Percentiles rank a stretch among this genome's conserved stretches.
These are phyloP conservation scores for Pterophyllum scalare DNA, from an alignment of 2,113 vertebrate genomes.

Conservation along the genomic window DNA sequence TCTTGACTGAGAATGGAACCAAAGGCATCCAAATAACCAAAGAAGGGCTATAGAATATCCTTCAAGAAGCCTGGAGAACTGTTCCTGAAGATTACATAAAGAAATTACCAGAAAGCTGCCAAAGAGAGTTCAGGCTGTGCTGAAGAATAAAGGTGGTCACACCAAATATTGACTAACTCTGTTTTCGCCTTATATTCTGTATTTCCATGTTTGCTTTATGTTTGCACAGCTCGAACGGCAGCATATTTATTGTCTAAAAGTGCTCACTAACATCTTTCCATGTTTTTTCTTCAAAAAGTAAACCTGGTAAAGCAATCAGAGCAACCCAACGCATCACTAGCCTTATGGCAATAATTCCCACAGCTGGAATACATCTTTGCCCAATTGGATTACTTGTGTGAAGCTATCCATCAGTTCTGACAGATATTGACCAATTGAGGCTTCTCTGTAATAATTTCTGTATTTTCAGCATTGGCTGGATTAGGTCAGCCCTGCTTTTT, in stretches of 20 bases:
- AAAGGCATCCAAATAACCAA: too few relatives aligned
- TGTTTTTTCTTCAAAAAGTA: background rate
- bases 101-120: too few relatives aligned
- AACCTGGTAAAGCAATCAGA: background rate
- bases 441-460: constrained; percentile 24
- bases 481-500: background rate
- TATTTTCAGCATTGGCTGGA: constrained; percentile 44
- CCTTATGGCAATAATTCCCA: constrained; percentile 23
- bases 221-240: background rate
- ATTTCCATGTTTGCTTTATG: too few relatives aligned
- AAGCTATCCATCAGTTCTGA: constrained; percentile 28
- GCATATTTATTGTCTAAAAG: background rate
- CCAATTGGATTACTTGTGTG: background rate
- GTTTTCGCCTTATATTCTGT: too few relatives aligned
- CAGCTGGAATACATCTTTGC: constrained; percentile 17
- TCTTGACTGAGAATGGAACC: too few relatives aligned
- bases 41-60: too few relatives aligned
- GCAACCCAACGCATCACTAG: background rate
- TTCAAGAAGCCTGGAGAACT: too few relatives aligned
- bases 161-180: too few relatives aligned
- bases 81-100: too few relatives aligned
- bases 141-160: too few relatives aligned
- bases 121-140: too few relatives aligned
- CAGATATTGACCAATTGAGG: background rate
- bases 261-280: background rate